Base-by-base conservation (phyloP, 2,888 invertebrate genomes). In the Drosophila phalerata region DNA sequence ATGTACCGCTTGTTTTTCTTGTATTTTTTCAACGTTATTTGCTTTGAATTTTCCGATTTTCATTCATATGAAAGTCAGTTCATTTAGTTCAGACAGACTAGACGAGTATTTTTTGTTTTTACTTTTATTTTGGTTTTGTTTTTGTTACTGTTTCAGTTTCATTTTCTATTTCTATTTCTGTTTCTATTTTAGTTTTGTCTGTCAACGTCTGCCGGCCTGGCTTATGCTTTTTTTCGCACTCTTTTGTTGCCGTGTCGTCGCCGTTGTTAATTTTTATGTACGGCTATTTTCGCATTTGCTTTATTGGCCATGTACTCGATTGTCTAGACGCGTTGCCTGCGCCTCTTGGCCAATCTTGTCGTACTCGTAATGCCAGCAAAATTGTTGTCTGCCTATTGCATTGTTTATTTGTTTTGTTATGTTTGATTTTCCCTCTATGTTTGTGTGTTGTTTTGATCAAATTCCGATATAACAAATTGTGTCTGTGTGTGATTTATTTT, bases 251-350 rank as follows among this genome's bases (percentile, higher is more conserved):
- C 85, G 87, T 87, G 84, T 84, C 80, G 85, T 82, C 87, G 82
- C 73, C 73, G 85, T 73, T 85, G 85, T 87, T 85, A 85, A 87
- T 85, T 85, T 85, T 85, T 79, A 79, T 68, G 60, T 66, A 69
- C 76, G 73, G 75, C 67, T 73, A 80, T 78, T 75, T 79, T 80
- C 80, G 79, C 81, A 80, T 87, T 85, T 87, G 85, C 80, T 87
- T 79, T 85, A 85, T 85, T 82, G 87, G 73, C 86, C 83, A 74
- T 83, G 79, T 57, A 55, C 45, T 34, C 45, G 28, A 56, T 34
- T 32, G 55, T 56, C 55, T 56, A 55, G 53, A 55, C 55, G n/a
- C 40, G 19, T n/a, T 5, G 40, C 53, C 53, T 40, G 53, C 17
- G 34, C 32, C 32, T 22, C 43, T 43, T 22, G 43, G 13, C 43